phyloP scores from a whole-genome alignment of 2,888 invertebrate genomes.

The Patella depressa region DNA sequence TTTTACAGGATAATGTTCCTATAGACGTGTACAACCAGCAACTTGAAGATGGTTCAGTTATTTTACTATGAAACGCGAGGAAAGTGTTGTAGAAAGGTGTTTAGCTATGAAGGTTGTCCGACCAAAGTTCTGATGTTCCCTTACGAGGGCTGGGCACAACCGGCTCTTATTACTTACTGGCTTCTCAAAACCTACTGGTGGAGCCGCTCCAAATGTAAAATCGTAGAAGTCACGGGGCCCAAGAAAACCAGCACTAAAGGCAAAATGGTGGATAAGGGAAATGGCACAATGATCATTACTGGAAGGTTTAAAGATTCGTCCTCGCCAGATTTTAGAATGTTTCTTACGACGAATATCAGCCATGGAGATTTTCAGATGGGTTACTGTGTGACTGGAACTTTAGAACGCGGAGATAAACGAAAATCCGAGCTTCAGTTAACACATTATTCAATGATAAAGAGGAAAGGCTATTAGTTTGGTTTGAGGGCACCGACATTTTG shows the following conservation, averaged over 20 bases:
- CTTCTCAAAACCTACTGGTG: slow-evolving; percentile 89
- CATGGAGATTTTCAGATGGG: slow-evolving; percentile 91
- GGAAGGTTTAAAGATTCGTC: slow-evolving; percentile 79
- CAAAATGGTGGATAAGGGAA: slow-evolving; percentile 84
- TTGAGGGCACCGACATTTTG: neutral
- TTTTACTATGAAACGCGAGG: slow-evolving; percentile 85
- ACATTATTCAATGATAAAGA: slow-evolving; percentile 88
- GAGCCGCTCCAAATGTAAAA: slow-evolving; percentile 86
- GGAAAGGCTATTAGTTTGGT: slow-evolving; percentile 77
- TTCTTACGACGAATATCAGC: slow-evolving; percentile 87
- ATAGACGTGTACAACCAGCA: slow-evolving; percentile 13
- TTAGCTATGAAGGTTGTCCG: slow-evolving; percentile 85
- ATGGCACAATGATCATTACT: slow-evolving; percentile 84
- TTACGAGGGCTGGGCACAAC: slow-evolving; percentile 90
- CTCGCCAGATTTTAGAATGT: slow-evolving; percentile 73
- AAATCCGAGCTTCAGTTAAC: slow-evolving; percentile 87
- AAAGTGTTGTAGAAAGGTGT: slow-evolving; percentile 85
- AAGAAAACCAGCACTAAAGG: slow-evolving; percentile 83
- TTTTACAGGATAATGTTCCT: no score
- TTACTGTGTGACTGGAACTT: slow-evolving; percentile 88
- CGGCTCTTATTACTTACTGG: slow-evolving; percentile 89
- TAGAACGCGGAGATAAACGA: slow-evolving; percentile 82
- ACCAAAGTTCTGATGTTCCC: slow-evolving; percentile 89
- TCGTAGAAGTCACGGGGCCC: slow-evolving; percentile 86
- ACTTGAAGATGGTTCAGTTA: slow-evolving; percentile 76